Base-by-base conservation (phyloP, 2,113 vertebrate species). In the Ochotona princeps region DNA sequence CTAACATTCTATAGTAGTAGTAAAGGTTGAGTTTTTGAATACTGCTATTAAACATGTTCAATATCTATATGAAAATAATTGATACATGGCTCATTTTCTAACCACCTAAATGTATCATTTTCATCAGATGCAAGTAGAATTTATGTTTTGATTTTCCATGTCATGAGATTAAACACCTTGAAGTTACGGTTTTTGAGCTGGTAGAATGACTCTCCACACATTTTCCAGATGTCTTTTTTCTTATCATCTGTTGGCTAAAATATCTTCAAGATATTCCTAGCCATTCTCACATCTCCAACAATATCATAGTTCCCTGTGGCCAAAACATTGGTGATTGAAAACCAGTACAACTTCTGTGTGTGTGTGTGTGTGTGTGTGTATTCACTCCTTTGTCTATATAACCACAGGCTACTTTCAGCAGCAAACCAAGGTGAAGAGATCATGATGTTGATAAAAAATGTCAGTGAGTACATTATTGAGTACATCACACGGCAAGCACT, bases 181-280 rank as follows among this genome's bases (percentile, higher is more conserved):
- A 87, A 30, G 49, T 44, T 67, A 18, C 30, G 90, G 13, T 21
- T 89, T 93, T 89, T 20, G 14, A 61, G 47, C 23, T 90, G 12
- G 32, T 81, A 38, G 70, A 79, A 47, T 47, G 69, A 44, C 12
- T 73, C 6, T 9, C 12, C 35, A 57, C 2, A 35, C 5, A 63
- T 0, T 38, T 66, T 8, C 23, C 32, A 38, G 47, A 4, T 66
- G 0, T 67, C 32, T 65, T 92, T 89, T 63, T 20, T 94, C n/a
- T 12, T 85, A 20, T 78, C 25, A 69, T 90, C 51, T 93, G 60
- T 88, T 90, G 15, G 13, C 49, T 95, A 76, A 93, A 85, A 88
- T 54, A 26, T 85, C 54, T 57, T 67, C 47, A 25, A 44, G 26
- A 51, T 60, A 85, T 74, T 32, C 7, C 83, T 51, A 38, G 30